Conservation (phyloP, 53 echinoderm and acorn worm genomes). For the Zoroaster sp. region DNA sequence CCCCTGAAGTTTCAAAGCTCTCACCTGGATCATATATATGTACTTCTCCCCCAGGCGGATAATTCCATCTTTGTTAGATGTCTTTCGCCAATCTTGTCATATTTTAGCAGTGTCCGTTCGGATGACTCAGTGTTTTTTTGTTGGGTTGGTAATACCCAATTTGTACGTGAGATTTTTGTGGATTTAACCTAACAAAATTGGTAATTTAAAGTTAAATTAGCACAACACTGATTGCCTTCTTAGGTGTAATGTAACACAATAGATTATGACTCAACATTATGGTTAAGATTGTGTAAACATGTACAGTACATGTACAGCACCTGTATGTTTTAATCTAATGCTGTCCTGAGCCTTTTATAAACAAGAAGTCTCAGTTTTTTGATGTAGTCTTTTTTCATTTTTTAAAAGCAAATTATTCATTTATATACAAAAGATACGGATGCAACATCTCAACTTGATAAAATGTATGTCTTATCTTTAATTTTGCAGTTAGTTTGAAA, state of each 20-base stretch:
- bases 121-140: not conserved
- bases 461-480: no score
- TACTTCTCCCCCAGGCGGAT: not conserved
- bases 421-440: no score
- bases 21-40: conserved; percentile 9
- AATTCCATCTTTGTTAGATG: conserved; percentile 7
- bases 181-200: conserved; percentile 3
- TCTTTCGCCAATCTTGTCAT: not conserved
- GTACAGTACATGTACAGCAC: not conserved
- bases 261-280: conserved; percentile 1
- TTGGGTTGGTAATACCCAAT: conserved; percentile 31
- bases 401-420: no score
- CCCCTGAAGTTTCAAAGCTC: not conserved
- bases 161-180: conserved; percentile 44
- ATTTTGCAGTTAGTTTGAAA: no score
- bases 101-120: no score
- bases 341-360: no score
- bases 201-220: conserved; percentile 36
- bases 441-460: no score
- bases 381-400: no score
- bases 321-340: no score
- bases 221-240: conserved; percentile 8
- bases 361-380: no score
- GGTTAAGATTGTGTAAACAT: not conserved
- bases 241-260: not conserved